phyloP scores from a whole-genome alignment of 2,113 vertebrate genomes.

The Shinisaurus crocodilurus region DNA sequence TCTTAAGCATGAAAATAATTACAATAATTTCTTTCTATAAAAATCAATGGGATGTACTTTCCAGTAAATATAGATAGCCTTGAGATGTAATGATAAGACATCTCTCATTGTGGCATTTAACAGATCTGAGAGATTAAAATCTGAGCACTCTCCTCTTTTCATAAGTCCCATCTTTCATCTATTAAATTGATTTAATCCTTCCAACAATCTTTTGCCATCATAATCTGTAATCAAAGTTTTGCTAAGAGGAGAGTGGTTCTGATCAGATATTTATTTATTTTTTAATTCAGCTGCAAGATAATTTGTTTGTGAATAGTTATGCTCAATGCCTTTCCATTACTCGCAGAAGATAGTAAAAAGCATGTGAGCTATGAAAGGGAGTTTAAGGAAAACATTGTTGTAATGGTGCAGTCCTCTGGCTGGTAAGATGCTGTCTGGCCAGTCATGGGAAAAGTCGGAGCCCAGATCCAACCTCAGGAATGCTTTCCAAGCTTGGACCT shows the following conservation, averaged over 20 bases:
- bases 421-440: too few relatives aligned
- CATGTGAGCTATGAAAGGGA: slow-evolving; percentile 8
- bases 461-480: too few relatives aligned
- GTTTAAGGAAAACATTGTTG: slow-evolving; percentile 8
- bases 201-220: not conserved
- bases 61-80: not conserved
- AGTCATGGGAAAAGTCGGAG: too few relatives aligned
- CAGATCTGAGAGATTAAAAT: not conserved
- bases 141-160: not conserved
- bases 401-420: too few relatives aligned
- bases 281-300: not conserved
- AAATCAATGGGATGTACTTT: not conserved
- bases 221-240: not conserved
- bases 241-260: not conserved
- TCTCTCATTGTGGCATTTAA: not conserved
- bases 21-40: not conserved
- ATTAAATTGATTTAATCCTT: slow-evolving; percentile 2
- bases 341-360: slow-evolving; percentile 12
- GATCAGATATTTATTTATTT: not conserved
- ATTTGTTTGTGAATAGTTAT: not conserved
- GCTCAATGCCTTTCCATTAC: not conserved
- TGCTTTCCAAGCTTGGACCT: too few relatives aligned
- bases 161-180: not conserved
- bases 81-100: not conserved
- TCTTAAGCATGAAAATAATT: not conserved